phyloP scores from a whole-genome alignment of 2,888 invertebrate species.

The Drosophila gaucha region DNA sequence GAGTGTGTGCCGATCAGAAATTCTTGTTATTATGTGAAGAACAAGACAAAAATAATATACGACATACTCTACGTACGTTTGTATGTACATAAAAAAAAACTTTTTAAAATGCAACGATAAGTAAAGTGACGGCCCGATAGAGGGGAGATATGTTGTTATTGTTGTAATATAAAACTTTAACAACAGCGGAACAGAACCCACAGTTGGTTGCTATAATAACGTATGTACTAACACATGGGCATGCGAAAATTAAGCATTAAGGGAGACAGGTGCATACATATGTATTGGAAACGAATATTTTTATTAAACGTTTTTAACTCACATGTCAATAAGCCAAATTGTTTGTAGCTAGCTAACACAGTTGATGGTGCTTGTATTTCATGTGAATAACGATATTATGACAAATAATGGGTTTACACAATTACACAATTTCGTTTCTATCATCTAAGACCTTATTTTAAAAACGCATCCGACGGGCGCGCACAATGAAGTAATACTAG shows the following conservation, averaged over 20 bases:
- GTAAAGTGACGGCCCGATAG: neutral
- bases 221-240: constrained; percentile 17
- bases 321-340: constrained; percentile 30
- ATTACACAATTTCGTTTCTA: constrained; percentile 9
- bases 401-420: constrained; percentile 8
- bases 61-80: neutral
- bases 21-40: constrained; percentile 20
- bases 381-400: neutral
- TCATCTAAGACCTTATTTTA: constrained; percentile 20
- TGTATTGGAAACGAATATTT: constrained; percentile 29
- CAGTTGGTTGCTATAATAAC: constrained; percentile 12
- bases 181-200: constrained; percentile 4
- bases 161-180: constrained; percentile 11
- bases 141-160: constrained; percentile 4
- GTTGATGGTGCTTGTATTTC: neutral
- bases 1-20: constrained; percentile 29
- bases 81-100: constrained; percentile 16
- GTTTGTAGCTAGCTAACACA: constrained; percentile 2
- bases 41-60: neutral
- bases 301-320: constrained; percentile 37
- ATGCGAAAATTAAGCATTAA: constrained; percentile 6
- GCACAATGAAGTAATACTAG: constrained; percentile 67
- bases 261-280: constrained; percentile 11
- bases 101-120: constrained; percentile 36
- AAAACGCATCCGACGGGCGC: constrained; percentile 47